Base-by-base conservation (phyloP, 2,888 invertebrate species). In the Clepsis dumicolana region DNA sequence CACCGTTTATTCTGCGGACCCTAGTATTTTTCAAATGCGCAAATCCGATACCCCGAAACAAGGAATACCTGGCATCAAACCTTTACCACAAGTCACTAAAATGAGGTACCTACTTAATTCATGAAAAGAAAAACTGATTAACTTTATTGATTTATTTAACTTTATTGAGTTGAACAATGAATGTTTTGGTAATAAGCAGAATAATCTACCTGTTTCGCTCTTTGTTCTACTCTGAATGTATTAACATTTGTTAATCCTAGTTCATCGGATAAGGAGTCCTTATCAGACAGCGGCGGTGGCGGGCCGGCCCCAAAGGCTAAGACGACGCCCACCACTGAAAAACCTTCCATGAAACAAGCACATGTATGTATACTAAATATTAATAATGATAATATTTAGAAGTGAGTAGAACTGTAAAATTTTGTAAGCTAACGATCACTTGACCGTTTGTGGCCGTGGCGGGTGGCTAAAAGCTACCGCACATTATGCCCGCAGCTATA, bases 1-100 rank as follows among this genome's bases (percentile, higher is more conserved):
- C 72, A 96, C 97, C 2, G 96, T 97, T 74, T 97, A 97, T 80
- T 96, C 97, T 57, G 98, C 97, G 0, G 97, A 97, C 83, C 96
- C 97, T 0, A 97, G 97, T 81, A 94, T 97, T 66, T 95, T 97
- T 76, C 97, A 97, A 83, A 79, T 86, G 0, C 84, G 90, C 0
- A 91, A 89, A 73, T 60, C 84, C 0, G 91, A 92, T 38, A 62
- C 83, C 0, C 69, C 80, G 0, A 91, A 91, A 72, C 89, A 85
- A 10, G 72, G 83, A 0, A 74, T 92, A 12, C 86, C 93, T 8
- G 90, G 90, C 1, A 93, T 93, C 67, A 95, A 94, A 78, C 93
- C 93, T 0, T 81, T 94, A 60, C 92, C 95, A 2, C 91, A 94
- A 69, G 91, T 95, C 65, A 94, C 94, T 53, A 95, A 95, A 87